These are phyloP conservation scores for Caligus rogercresseyi DNA, from an alignment of 1,140 invertebrate genomes.

Conservation along the genomic window DNA sequence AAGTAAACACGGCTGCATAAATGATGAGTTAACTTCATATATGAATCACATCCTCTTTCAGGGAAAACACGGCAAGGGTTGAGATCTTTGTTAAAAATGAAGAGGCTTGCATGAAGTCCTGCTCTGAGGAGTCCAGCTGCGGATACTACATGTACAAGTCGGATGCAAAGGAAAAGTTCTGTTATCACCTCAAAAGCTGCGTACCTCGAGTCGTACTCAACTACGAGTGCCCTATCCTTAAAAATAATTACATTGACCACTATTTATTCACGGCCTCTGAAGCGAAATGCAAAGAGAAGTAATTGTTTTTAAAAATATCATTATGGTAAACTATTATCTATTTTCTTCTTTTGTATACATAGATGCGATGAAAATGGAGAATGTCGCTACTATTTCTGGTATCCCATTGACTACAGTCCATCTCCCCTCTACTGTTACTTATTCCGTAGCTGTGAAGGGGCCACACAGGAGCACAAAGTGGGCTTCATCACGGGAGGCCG, in stretches of 20 bases:
- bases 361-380: constrained; percentile 4
- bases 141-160: constrained; percentile 4
- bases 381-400: constrained; percentile 19
- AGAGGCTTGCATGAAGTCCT: constrained; percentile 5
- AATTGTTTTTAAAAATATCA: not conserved
- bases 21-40: not conserved
- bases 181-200: constrained; percentile 14
- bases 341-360: not conserved
- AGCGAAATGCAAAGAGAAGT: constrained; percentile 6
- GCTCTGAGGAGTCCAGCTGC: not conserved
- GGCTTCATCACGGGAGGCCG: constrained; percentile 8
- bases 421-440: constrained; percentile 18
- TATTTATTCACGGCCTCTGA: not conserved
- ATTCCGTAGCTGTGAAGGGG: constrained; percentile 9
- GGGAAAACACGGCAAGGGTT: constrained; percentile 13
- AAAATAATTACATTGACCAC: constrained; percentile 15
- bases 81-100: not conserved
- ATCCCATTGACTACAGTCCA: constrained; percentile 19
- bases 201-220: constrained; percentile 1
- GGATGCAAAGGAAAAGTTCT: not conserved
- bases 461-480: constrained; percentile 1
- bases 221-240: constrained; percentile 7
- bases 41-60: not conserved
- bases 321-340: not conserved
- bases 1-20: not conserved